Evolutionary conservation across 2,113 vertebrate species (phyloP), one percentile per base, ranked within the genome.

Genomic region (Melospiza melodia): DNA sequence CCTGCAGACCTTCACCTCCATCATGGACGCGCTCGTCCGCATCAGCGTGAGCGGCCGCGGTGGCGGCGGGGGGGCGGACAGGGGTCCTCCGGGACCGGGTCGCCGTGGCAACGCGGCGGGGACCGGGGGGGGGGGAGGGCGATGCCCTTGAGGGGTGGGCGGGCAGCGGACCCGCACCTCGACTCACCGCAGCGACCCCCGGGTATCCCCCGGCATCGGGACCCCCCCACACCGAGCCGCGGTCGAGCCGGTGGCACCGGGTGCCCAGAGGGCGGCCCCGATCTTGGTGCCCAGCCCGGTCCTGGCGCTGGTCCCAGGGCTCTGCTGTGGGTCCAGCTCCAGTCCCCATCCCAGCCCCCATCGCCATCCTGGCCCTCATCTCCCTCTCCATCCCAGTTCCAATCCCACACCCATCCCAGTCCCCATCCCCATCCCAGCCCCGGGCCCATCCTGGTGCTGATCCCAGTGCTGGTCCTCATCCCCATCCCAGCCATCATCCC

Each of bases 11-110:
- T 99, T 99, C 93, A 99, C 99, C 58, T 99, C 99, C 59, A 98
- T 99, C 95, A 99, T 99, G 99, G 99, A 99, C 92, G 98, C 98
- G 19, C 97, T 99, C 97, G 98, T 99, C 97, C 98, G 99, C 97
- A 98, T 99, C 84, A 99, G 98, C 97, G 99, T 99, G 95, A 99
- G 99, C 98, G 88, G 58, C 78, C 72, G 87, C 31, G 44, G n/a
- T 13, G 67, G 31, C 35, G 51, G 82, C 55, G 75, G 51, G 51
- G 33, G 61, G 57, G 43, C 41, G 12, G 62, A 46, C 62, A 6
- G 41, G 59, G 58, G 44, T 65, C 79, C 25, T 69, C 54, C 17
- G 90, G 71, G 57, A 52, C 74, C 83, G 77, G 77, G 65, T 91
- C 58, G 37, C 79, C 65, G 62, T 80, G 82, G 81, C 66, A 92